Percentiles rank a stretch among this genome's conserved stretches.
Evolutionary conservation across 2,888 invertebrate species (phyloP).

Genomic region (Caenorhabditis sp.): DNA sequence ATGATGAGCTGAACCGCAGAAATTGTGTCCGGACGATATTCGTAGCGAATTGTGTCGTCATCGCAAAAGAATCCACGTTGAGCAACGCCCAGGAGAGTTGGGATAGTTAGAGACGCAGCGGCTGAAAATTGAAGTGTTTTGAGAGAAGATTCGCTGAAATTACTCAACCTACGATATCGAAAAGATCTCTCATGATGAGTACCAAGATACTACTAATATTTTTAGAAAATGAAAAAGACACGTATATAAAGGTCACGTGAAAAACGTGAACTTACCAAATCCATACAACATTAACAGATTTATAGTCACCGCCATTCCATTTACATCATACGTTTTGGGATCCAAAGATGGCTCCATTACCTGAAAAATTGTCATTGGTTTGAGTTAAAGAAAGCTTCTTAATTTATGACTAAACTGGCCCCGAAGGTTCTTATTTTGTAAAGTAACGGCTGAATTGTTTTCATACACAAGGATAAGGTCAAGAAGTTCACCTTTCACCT

Average conservation of each 20-base stretch:
- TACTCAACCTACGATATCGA: background rate
- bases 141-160: background rate
- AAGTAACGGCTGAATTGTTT: too few species aligned
- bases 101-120: conserved; percentile 39
- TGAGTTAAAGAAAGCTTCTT: too few species aligned
- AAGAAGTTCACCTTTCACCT: too few species aligned
- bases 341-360: conserved; percentile 41
- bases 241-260: background rate
- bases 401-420: too few species aligned
- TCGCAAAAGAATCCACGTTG: conserved; percentile 58
- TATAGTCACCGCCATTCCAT: conserved; percentile 34
- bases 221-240: conserved; percentile 2
- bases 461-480: too few species aligned
- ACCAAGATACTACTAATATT: background rate
- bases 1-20: conserved; percentile 31
- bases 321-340: conserved; percentile 36
- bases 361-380: conserved; percentile 22
- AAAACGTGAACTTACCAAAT: conserved; percentile 37
- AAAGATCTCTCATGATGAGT: background rate
- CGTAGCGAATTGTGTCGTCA: conserved; percentile 52
- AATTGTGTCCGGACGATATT: conserved; percentile 42
- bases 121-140: conserved; percentile 25
- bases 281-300: conserved; percentile 50
- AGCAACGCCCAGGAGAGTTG: conserved; percentile 38
- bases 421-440: too few species aligned